Conservation (phyloP, 2,113 vertebrate genomes). For the Gila orcuttii region DNA sequence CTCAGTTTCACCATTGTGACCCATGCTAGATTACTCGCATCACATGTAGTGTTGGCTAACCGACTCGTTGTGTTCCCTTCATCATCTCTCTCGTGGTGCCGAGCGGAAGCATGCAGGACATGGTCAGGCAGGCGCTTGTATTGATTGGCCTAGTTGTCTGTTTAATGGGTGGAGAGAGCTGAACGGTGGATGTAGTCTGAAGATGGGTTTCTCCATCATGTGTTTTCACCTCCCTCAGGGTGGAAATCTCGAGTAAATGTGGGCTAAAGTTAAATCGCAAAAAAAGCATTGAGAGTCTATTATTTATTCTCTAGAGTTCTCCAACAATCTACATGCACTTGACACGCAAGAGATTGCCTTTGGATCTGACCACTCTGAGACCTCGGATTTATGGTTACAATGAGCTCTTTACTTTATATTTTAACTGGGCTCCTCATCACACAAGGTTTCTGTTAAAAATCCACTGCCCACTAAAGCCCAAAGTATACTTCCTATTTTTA, state of each 20-base stretch:
- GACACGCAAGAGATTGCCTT: background rate
- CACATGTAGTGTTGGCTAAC: background rate
- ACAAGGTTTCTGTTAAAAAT: no score
- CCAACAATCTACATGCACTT: no score
- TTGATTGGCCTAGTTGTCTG: constrained; percentile 62
- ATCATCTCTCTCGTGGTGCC: background rate
- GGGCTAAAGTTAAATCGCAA: background rate
- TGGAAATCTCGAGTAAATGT: background rate
- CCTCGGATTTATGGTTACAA: no score
- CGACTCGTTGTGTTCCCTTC: constrained; percentile 1
- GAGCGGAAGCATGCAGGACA: constrained; percentile 25
- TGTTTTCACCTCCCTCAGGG: constrained; percentile 10
- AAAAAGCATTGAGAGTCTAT: background rate
- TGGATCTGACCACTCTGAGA: background rate
- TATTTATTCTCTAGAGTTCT: background rate
- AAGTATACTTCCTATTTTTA: no score
- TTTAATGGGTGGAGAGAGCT: constrained; percentile 26
- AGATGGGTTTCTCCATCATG: constrained; percentile 38
- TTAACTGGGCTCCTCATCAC: no score
- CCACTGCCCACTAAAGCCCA: no score
- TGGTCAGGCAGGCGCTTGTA: constrained; percentile 23
- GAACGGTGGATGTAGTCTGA: constrained; percentile 18
- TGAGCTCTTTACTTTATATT: no score
- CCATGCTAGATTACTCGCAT: background rate
- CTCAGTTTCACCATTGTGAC: background rate